phyloP scores from a whole-genome alignment of 2,888 invertebrate species.

The Mantis religiosa region DNA sequence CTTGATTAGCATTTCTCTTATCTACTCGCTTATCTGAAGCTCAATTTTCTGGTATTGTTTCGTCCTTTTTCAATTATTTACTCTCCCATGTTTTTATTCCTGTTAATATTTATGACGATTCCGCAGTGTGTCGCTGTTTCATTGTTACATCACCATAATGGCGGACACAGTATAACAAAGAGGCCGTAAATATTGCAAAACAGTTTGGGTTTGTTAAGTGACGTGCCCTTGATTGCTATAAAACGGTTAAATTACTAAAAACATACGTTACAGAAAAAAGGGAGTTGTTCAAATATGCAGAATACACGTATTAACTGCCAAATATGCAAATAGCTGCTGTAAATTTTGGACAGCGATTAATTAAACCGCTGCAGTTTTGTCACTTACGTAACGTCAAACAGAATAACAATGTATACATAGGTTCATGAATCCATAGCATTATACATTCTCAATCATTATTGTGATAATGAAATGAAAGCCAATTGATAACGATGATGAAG shows the following conservation, averaged over 20 bases:
- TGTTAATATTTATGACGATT: neutral
- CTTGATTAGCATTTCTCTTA: neutral
- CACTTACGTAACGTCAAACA: neutral
- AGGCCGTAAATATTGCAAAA: neutral
- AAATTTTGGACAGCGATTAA: neutral
- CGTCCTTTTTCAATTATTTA: neutral
- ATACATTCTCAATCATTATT: neutral
- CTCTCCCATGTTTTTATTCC: neutral
- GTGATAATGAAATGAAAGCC: neutral
- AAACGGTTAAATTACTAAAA: neutral
- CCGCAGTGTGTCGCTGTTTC: neutral
- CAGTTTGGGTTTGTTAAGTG: neutral
- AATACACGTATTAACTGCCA: neutral
- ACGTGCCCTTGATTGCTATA: neutral
- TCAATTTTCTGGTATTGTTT: neutral
- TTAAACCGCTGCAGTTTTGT: neutral
- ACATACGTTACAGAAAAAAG: neutral
- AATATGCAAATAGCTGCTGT: neutral
- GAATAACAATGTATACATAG: neutral
- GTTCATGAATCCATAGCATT: neutral
- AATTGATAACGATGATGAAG: neutral
- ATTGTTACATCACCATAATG: neutral
- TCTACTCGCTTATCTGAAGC: neutral
- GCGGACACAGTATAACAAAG: neutral
- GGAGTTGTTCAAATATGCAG: neutral